These are phyloP conservation scores for Lucinisca nassula DNA, from an alignment of 2,888 invertebrate genomes.

Conservation along the genomic window DNA sequence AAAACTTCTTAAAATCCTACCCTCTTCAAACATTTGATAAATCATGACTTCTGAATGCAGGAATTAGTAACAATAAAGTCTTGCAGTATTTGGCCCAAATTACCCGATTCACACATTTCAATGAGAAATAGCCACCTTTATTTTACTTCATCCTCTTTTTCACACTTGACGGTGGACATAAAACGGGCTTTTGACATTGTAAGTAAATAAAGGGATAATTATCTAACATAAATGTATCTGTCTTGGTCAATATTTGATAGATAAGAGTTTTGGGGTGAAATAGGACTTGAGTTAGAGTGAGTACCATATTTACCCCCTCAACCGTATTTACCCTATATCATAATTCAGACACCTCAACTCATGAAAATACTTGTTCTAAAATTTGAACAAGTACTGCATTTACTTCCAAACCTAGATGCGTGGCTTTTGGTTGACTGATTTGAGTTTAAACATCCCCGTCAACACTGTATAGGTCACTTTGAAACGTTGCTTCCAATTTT, in stretches of 20 bases:
- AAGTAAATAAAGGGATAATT: slow-evolving; percentile 10
- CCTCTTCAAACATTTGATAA: slow-evolving; percentile 1
- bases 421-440: too few relatives aligned
- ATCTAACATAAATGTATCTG: slow-evolving; percentile 6
- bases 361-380: too few relatives aligned
- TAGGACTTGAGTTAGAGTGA: neutral
- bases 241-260: slow-evolving; percentile 5
- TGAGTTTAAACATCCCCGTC: too few relatives aligned
- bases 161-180: neutral
- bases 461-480: too few relatives aligned
- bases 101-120: neutral
- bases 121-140: neutral
- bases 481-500: too few relatives aligned
- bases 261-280: neutral
- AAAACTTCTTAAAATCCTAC: neutral
- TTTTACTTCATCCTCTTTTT: neutral
- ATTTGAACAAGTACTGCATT: too few relatives aligned
- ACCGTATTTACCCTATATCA: too few relatives aligned
- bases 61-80: slow-evolving; percentile 6
- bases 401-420: too few relatives aligned
- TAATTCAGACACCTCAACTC: too few relatives aligned
- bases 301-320: too few relatives aligned
- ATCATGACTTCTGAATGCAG: slow-evolving; percentile 1
- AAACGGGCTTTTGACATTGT: neutral
- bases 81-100: neutral